Percentiles rank a stretch among this genome's conserved stretches.
phyloP scores from a whole-genome alignment of 2,113 vertebrate genomes.

The Beaufortia kweichowensis region DNA sequence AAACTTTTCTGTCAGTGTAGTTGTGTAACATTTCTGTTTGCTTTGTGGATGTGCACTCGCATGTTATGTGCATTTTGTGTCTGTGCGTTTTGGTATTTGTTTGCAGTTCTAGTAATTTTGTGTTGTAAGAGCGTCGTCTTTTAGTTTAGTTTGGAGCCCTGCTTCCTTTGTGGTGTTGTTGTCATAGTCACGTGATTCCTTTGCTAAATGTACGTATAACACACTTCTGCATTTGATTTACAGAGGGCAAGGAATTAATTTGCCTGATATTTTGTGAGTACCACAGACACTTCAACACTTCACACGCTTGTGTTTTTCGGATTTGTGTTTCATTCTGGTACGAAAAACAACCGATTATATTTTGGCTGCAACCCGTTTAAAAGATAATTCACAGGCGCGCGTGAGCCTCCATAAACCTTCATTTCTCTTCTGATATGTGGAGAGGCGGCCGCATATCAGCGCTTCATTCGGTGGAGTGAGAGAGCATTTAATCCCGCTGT shows the following conservation, averaged over 20 bases:
- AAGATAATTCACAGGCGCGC: not conserved
- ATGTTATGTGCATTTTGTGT: not conserved
- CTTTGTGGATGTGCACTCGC: not conserved
- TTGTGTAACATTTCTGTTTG: not conserved
- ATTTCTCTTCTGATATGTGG: slow-evolving; percentile 17
- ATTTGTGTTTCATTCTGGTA: not conserved
- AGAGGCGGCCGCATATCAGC: not conserved
- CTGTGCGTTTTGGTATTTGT: not conserved
- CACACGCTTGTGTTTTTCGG: not conserved
- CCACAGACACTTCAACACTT: not conserved
- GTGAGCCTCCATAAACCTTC: slow-evolving; percentile 13
- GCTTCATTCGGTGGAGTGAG: slow-evolving; percentile 8
- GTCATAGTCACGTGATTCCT: not conserved
- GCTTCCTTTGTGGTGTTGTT: not conserved
- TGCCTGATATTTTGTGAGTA: slow-evolving; percentile 71
- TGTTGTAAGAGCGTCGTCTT: not conserved
- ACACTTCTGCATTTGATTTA: slow-evolving; percentile 49
- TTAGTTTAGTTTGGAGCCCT: not conserved
- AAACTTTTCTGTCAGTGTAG: not conserved
- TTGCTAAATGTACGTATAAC: slow-evolving; percentile 15
- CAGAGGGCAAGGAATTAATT: slow-evolving; percentile 67
- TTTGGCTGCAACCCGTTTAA: not conserved
- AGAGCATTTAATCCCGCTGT: not conserved
- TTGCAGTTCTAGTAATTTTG: not conserved
- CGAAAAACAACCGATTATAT: not conserved